Evolutionary conservation across 2,888 invertebrate genomes (phyloP).

Genomic region (Sesamia inferens): DNA sequence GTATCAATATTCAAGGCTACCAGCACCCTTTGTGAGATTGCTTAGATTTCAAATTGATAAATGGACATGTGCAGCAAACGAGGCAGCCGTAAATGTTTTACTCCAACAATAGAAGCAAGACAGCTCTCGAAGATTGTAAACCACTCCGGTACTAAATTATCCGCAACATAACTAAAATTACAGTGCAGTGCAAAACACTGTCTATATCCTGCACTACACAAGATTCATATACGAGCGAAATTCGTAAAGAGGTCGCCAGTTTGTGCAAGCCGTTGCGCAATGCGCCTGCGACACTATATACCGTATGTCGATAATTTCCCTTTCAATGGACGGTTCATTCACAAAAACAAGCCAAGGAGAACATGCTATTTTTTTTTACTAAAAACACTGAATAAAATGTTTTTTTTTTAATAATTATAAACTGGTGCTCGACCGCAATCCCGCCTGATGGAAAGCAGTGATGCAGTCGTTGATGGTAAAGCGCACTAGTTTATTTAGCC

Average conservation of each 20-base stretch:
- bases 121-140: conserved; percentile 20
- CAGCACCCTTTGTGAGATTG: conserved; percentile 41
- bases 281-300: conserved; percentile 63
- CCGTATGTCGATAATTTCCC: conserved; percentile 65
- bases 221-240: conserved; percentile 51
- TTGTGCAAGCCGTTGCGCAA: conserved; percentile 69
- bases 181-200: conserved; percentile 30
- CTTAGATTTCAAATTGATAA: conserved; percentile 45
- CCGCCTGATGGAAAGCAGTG: too few relatives aligned
- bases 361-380: conserved; percentile 46
- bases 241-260: conserved; percentile 65
- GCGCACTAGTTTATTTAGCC: too few relatives aligned
- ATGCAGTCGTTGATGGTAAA: too few relatives aligned
- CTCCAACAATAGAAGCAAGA: conserved; percentile 3
- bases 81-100: conserved; percentile 14
- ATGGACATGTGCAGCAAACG: conserved; percentile 16
- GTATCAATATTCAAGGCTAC: conserved; percentile 64
- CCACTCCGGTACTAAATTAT: conserved; percentile 28
- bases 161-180: conserved; percentile 33
- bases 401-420: too few relatives aligned
- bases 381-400: conserved; percentile 36
- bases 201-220: conserved; percentile 26
- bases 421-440: too few relatives aligned
- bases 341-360: conserved; percentile 59
- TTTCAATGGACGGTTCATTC: conserved; percentile 72